Evolutionary conservation across 2,797 vertebrate species (phyloP), one percentile per base, ranked within the genome.

Genomic region (Squalus acanthias): DNA sequence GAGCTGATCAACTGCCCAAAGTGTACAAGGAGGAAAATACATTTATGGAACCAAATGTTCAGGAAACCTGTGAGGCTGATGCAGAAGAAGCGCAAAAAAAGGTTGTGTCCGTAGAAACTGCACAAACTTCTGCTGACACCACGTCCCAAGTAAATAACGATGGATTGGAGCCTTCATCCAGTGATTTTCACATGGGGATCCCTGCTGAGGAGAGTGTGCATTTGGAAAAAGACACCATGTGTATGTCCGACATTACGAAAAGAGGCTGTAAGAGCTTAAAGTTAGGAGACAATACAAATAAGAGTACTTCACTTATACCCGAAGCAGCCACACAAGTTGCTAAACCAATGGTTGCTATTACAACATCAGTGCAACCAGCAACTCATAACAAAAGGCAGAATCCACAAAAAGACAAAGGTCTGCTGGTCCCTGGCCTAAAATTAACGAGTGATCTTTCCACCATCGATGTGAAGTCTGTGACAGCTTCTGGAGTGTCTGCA

Each of bases 41-140:
- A 95, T 95, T 74, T 95, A 74, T 95, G 70, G 94, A 95, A 95
- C 94, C 94, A 76, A 95, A 95, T 95, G 24, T 95, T 95, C 94
- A 95, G 70, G 70, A 76, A 74, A 57, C 94, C 46, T 76, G 94
- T 72, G 94, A 95, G 94, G 70, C 94, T 72, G 69, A 95, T 95
- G 29, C 94, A 95, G 94, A 95, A 53, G 94, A 95, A 95, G 94
- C 94, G 50, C 94, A 95, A 95, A 95, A 95, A 95, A 95, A 53
- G 50, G 50, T 53, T 57, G 53, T 72, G 22, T 76, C 94, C 13
- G 1, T 76, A 3, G 70, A 76, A 95, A 74, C 53, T n/a, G 15
- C 50, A 76, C 94, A 95, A 74, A 29, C 46, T 57, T 33, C 46
- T 95, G 50, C 26, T 9, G 70, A 57, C 29, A 74, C 26, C 24